These are phyloP conservation scores for Rhinoptilus africanus DNA, from an alignment of 2,113 vertebrate species.

Conservation along the genomic window DNA sequence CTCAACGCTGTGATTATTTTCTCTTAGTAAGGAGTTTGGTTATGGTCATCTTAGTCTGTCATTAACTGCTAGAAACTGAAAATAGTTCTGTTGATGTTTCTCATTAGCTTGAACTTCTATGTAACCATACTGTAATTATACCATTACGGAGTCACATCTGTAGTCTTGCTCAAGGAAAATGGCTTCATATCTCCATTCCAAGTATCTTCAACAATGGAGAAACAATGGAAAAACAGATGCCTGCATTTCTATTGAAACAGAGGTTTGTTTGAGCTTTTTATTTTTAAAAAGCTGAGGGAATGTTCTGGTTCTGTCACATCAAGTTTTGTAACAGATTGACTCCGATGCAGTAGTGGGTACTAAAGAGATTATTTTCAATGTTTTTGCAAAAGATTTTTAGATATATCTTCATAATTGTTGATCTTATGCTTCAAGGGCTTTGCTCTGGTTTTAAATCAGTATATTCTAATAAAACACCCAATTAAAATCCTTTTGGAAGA, in stretches of 20 bases:
- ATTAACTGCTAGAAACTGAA: neutral
- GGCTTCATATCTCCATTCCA: neutral
- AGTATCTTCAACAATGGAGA: slow-evolving; percentile 10
- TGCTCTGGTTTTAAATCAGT: neutral
- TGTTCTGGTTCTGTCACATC: neutral
- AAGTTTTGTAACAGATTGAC: neutral
- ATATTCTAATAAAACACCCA: neutral
- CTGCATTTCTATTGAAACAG: neutral
- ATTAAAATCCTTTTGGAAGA: neutral
- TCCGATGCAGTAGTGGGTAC: neutral
- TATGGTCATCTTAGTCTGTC: neutral
- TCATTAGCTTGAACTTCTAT: neutral
- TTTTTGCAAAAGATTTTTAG: neutral
- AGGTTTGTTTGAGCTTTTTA: neutral
- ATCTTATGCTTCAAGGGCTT: neutral
- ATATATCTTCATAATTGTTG: neutral
- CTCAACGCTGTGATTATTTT: neutral
- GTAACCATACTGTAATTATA: neutral
- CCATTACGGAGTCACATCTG: neutral
- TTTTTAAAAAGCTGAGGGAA: neutral
- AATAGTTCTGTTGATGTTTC: neutral
- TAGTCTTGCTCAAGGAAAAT: slow-evolving; percentile 62
- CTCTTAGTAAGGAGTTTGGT: neutral
- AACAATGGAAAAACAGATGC: neutral
- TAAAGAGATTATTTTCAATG: neutral